Evolutionary conservation across 2,113 vertebrate species (phyloP).

Genomic region (Vanacampus margaritifer): DNA sequence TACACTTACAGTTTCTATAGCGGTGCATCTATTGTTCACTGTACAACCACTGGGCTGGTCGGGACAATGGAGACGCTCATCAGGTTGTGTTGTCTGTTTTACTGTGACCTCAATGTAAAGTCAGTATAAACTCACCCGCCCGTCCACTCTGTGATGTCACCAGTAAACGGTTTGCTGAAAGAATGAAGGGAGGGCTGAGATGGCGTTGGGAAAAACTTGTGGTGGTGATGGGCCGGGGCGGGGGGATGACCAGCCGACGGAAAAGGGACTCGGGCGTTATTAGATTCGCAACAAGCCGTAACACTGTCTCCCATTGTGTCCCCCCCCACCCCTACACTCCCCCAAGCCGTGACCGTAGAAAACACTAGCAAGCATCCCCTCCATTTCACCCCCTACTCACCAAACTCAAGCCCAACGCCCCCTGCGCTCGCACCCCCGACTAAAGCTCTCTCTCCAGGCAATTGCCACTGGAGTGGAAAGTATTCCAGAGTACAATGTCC

Average conservation of each 20-base stretch:
- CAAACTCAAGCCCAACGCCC: slow-evolving; percentile 27
- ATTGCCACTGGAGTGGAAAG: slow-evolving; percentile 83
- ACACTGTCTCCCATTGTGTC: slow-evolving; percentile 74
- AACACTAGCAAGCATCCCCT: slow-evolving; percentile 44
- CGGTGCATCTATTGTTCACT: slow-evolving; percentile 46
- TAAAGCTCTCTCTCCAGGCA: slow-evolving; percentile 78
- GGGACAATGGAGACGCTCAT: slow-evolving; percentile 37
- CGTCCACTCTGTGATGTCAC: slow-evolving; percentile 15
- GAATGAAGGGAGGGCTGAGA: slow-evolving; percentile 24
- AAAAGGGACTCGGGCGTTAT: slow-evolving; percentile 65
- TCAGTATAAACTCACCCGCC: slow-evolving; percentile 4
- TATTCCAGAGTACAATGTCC: slow-evolving; percentile 77
- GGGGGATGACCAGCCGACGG: slow-evolving; percentile 40
- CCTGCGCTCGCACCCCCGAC: slow-evolving; percentile 39
- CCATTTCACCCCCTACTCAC: slow-evolving; percentile 31
- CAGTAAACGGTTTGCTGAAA: slow-evolving; percentile 32
- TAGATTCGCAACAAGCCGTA: slow-evolving; percentile 75
- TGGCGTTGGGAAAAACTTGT: slow-evolving; percentile 20
- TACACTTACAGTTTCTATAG: slow-evolving; percentile 52
- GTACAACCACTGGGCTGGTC: slow-evolving; percentile 18
- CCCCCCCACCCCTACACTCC: slow-evolving; percentile 50
- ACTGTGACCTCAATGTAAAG: slow-evolving; percentile 4
- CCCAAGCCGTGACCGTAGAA: slow-evolving; percentile 48
- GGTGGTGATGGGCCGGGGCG: background rate
- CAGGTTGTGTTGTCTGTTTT: slow-evolving; percentile 32